These are phyloP conservation scores for Campoplex capitator DNA, from an alignment of 2,888 invertebrate species.

Conservation along the genomic window DNA sequence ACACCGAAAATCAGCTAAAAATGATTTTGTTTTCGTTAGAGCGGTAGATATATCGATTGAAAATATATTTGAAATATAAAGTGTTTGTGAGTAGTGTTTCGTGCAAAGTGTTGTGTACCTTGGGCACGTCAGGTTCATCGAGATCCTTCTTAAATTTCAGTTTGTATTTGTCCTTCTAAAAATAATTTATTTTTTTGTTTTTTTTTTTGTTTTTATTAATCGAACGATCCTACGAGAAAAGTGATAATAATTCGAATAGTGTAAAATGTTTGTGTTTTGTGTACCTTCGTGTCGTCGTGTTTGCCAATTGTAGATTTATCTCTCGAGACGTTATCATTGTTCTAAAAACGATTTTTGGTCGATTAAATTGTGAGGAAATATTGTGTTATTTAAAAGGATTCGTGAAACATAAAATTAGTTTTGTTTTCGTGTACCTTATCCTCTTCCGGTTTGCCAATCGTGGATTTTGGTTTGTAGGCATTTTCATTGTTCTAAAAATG, in stretches of 20 bases:
- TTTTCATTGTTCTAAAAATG: slow-evolving; percentile 71
- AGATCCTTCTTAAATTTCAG: slow-evolving; percentile 69
- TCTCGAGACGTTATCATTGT: slow-evolving; percentile 73
- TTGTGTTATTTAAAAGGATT: background rate
- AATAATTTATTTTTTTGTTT: slow-evolving; percentile 32
- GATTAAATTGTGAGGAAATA: background rate
- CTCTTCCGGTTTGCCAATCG: slow-evolving; percentile 72
- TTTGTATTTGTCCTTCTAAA: slow-evolving; percentile 66
- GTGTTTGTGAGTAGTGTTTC: background rate
- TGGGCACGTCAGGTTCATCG: slow-evolving; percentile 70
- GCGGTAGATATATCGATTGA: background rate
- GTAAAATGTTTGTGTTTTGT: slow-evolving; percentile 48
- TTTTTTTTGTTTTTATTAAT: slow-evolving; percentile 13
- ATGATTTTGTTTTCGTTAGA: slow-evolving; percentile 14
- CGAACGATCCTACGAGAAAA: background rate
- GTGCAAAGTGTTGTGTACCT: slow-evolving; percentile 72
- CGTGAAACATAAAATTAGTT: background rate
- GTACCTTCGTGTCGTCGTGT: slow-evolving; percentile 75
- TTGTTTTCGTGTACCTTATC: slow-evolving; percentile 59
- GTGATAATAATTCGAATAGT: slow-evolving; percentile 13
- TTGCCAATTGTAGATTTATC: slow-evolving; percentile 74
- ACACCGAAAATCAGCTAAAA: slow-evolving; percentile 40
- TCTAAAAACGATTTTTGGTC: slow-evolving; percentile 63
- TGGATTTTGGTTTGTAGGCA: slow-evolving; percentile 65
- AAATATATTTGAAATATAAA: background rate